Base-by-base conservation (phyloP, 2,888 invertebrate species). In the Dicroscelio sp. region DNA sequence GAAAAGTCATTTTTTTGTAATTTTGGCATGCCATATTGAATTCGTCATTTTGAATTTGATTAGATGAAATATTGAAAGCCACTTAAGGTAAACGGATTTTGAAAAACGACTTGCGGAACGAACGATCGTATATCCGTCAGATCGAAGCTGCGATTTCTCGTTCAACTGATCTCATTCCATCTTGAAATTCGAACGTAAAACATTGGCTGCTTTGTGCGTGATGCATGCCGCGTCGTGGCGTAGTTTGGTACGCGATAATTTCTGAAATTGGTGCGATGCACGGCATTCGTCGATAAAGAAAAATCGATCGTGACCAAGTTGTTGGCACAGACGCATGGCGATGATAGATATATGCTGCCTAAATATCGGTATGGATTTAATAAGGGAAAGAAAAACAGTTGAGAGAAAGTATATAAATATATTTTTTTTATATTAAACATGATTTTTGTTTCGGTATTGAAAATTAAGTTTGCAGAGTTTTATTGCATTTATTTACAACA, bases 221-320 rank as follows among this genome's bases (percentile, higher is more conserved):
- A 92, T 88, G 90, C 90, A 93, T 87, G 90, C 88, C 67, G 89
- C 87, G 92, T 92, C 85, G 93, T 92, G 92, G 90, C 79, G 63
- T 63, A 82, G 94, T 93, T 89, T 92, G 93, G 92, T 93, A 92
- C 93, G 95, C 95, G 95, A 96, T 96, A 95, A 96, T 96, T 96
- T 94, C 94, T 95, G 93, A 96, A 96, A 96, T 96, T 96, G 96
- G 95, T 94, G 94, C 94, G 93, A 95, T 94, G 94, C 95, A 95
- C 95, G 94, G 92, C 93, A 95, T 94, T 93, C 91, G 94, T 94
- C 94, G 93, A 95, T 94, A 94, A 95, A 94, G 93, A 94, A 94
- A 95, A 94, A 94, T 94, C 94, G 94, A 94, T 94, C 90, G 86
- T 67, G 60, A 73, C 86, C 83, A 88, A 84, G 90, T 89, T 80